Base-by-base conservation (phyloP, 1,140 invertebrate species). In the Oncopeltus fasciatus region DNA sequence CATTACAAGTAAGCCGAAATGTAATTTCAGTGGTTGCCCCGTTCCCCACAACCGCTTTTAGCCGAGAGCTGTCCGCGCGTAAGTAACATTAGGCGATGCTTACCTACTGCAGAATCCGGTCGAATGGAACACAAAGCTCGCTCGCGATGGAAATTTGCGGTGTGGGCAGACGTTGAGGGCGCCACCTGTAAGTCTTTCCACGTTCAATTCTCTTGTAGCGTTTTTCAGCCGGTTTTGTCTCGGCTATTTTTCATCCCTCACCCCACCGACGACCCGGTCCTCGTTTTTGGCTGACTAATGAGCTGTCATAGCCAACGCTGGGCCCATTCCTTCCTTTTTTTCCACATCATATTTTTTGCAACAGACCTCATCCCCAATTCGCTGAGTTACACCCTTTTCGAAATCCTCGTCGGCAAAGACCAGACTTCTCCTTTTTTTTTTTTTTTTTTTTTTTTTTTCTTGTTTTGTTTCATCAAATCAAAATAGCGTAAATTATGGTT, bases 261-360 rank as follows among this genome's bases (percentile, higher is more conserved):
- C 49, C 44, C 1, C n/a, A n/a, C n/a, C n/a, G n/a, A n/a, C n/a
- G 5, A 38, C 31, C 31, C 2, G 49, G 49, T 24, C 18, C 49
- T 38, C 49, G 49, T 20, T 53, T 53, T 53, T 53, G 49, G 49
- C 49, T 53, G 49, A 53, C 49, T 53, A 53, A 53, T 53, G 49
- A 53, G 49, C 49, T 53, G 49, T 53, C 49, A 53, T 53, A 24
- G 49, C 9, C 49, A 53, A 26, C 49, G 49, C 49, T 26, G 14
- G 2, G 2, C 49, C 49, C 21, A 49, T 49, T 49, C 21, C 47
- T 53, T 53, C 49, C 49, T 53, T 53, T 53, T n/a, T 53, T 53
- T 53, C 49, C 49, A 53, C 49, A 53, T 53, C 18, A 53, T 53
- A 53, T 53, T 53, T 53, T 53, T 53, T 53, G 49, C 49, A 53